Evolutionary conservation across 2,797 vertebrate species (phyloP).

Genomic region (Takifugu rubripes): DNA sequence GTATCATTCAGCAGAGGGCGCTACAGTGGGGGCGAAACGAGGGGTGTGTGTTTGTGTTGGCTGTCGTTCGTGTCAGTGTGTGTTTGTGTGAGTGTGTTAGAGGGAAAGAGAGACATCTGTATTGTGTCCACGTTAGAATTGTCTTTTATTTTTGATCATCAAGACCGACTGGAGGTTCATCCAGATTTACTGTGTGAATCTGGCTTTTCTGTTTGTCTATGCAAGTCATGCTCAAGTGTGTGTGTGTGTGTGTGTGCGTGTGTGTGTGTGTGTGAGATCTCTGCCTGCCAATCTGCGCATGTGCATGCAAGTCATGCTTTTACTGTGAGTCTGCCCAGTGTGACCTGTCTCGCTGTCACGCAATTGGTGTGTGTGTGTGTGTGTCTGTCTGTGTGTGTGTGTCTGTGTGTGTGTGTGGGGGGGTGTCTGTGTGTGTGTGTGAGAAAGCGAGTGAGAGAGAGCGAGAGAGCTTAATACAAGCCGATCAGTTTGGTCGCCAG

Average conservation of each 20-base stretch:
- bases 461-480: conserved; percentile 46
- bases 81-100: too few relatives aligned
- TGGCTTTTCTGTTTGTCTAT: conserved; percentile 9
- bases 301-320: conserved; percentile 40
- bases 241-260: neutral
- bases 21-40: neutral
- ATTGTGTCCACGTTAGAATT: too few relatives aligned
- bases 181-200: conserved; percentile 20
- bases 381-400: conserved; percentile 7
- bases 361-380: conserved; percentile 15
- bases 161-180: conserved; percentile 15
- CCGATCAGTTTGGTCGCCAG: conserved; percentile 39
- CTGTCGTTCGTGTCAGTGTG: too few relatives aligned
- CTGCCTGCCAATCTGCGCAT: conserved; percentile 30
- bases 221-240: conserved; percentile 23
- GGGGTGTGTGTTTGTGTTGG: too few relatives aligned
- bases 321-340: conserved; percentile 4
- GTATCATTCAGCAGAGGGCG: conserved; percentile 14
- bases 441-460: neutral
- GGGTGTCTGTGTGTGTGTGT: conserved; percentile 10
- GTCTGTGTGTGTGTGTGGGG: conserved; percentile 5
- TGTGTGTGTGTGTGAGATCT: neutral
- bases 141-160: conserved; percentile 4
- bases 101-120: too few relatives aligned
- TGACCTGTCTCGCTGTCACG: conserved; percentile 26